These are phyloP conservation scores for Chiloscyllium plagiosum DNA, from an alignment of 2,113 vertebrate genomes.

Conservation along the genomic window DNA sequence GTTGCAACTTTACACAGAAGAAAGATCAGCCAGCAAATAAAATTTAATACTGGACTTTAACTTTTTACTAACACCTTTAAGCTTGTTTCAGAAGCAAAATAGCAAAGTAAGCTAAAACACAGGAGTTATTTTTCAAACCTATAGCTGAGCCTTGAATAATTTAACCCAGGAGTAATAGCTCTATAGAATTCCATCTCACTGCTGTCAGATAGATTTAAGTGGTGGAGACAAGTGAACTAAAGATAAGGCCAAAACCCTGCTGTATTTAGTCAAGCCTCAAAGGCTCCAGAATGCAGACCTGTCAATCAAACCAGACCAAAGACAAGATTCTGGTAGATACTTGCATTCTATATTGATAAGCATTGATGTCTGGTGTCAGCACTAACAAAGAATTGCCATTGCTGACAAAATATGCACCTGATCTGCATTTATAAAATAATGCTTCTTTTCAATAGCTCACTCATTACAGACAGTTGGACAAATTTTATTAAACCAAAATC, in stretches of 20 bases:
- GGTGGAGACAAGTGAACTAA: slow-evolving; percentile 18
- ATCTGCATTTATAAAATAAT: slow-evolving; percentile 9
- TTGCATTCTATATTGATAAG: not conserved
- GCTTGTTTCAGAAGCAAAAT: not conserved
- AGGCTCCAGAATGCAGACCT: slow-evolving; percentile 14
- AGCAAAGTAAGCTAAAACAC: slow-evolving; percentile 26
- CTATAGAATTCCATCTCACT: slow-evolving; percentile 33
- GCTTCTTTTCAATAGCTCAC: not conserved
- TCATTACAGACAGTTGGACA: not conserved
- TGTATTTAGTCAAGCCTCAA: slow-evolving; percentile 11
- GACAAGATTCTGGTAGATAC: not conserved
- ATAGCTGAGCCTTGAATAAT: slow-evolving; percentile 18
- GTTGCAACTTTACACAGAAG: not conserved
- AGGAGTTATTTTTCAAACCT: slow-evolving; percentile 15
- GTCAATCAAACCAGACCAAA: slow-evolving; percentile 22
- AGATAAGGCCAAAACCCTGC: slow-evolving; percentile 30
- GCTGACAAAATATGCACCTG: not conserved
- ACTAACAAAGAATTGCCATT: not conserved
- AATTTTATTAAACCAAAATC: not conserved
- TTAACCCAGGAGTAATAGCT: slow-evolving; percentile 30
- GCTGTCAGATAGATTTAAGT: slow-evolving; percentile 29
- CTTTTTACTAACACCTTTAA: not conserved
- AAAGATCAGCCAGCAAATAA: not conserved
- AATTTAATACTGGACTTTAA: not conserved
- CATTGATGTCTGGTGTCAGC: not conserved